These are phyloP conservation scores for Helicoverpa zea DNA, from an alignment of 1,140 invertebrate species.

Conservation along the genomic window DNA sequence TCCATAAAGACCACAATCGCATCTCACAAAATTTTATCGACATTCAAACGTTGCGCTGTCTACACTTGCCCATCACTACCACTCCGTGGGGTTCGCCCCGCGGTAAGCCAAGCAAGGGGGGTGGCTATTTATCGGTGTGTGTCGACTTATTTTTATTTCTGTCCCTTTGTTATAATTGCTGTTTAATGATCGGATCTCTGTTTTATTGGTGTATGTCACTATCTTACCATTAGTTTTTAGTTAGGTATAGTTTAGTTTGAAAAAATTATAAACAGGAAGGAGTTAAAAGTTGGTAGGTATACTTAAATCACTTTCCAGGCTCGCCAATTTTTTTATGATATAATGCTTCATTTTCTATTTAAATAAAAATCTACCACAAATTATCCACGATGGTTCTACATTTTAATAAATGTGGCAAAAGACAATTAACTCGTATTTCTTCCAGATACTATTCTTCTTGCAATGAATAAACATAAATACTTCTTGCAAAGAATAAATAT, in stretches of 20 bases:
- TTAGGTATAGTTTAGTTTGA: background rate
- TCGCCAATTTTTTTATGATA: too few species aligned
- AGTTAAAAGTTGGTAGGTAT: too few species aligned
- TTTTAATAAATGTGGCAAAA: too few species aligned
- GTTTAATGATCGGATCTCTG: conserved; percentile 69
- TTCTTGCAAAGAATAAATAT: too few species aligned
- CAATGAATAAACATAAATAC: too few species aligned
- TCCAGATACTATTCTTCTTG: too few species aligned
- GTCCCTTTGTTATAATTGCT: conserved; percentile 76
- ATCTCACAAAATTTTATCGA: conserved; percentile 62
- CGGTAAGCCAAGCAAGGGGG: conserved; percentile 70
- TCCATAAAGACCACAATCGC: conserved; percentile 58
- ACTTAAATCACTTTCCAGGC: too few species aligned
- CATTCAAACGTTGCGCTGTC: conserved; percentile 1
- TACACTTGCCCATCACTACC: conserved; percentile 63
- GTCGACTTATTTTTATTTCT: conserved; percentile 81
- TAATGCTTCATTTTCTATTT: too few species aligned
- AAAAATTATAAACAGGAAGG: too few species aligned
- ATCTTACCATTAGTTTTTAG: background rate
- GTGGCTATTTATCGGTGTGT: conserved; percentile 76
- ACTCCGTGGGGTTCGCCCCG: conserved; percentile 64
- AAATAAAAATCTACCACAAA: too few species aligned
- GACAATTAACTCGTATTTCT: too few species aligned
- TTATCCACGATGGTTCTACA: too few species aligned
- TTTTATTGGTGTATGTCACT: conserved; percentile 46